Conservation (phyloP, 23 tunicate species). For the Oikopleura dioica region DNA sequence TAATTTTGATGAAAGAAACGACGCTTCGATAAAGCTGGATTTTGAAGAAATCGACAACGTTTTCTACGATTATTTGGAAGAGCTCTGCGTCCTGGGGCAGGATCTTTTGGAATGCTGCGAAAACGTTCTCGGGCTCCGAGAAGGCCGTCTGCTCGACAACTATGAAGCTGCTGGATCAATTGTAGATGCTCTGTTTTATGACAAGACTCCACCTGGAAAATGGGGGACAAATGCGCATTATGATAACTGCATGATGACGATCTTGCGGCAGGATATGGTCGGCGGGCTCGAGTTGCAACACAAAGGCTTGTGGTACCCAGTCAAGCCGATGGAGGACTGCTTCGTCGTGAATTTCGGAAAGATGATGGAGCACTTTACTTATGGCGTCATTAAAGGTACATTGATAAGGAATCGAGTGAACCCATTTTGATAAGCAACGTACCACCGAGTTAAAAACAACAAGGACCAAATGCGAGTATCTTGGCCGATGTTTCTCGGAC, state of each 20-base stretch:
- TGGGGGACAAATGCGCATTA: neutral
- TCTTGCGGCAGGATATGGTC: neutral
- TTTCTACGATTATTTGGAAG: neutral
- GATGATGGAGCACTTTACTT: neutral
- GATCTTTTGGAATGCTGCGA: neutral
- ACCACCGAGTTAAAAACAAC: neutral
- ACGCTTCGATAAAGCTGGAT: neutral
- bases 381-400: neutral
- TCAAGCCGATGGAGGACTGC: neutral
- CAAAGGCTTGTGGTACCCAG: neutral
- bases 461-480: neutral
- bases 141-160: neutral
- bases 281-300: neutral
- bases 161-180: neutral
- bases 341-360: neutral
- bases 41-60: neutral
- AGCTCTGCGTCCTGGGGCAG: neutral
- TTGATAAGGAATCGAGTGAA: no score
- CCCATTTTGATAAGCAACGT: neutral
- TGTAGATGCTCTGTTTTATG: neutral
- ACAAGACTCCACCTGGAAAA: neutral
- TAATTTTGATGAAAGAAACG: neutral
- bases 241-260: neutral
- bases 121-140: neutral
- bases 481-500: neutral